A percentile compares a stretch with the other conserved stretches of the same genome.
These are phyloP conservation scores for Drosophila trapezifrons DNA, from an alignment of 1,140 invertebrate species.

Conservation along the genomic window DNA sequence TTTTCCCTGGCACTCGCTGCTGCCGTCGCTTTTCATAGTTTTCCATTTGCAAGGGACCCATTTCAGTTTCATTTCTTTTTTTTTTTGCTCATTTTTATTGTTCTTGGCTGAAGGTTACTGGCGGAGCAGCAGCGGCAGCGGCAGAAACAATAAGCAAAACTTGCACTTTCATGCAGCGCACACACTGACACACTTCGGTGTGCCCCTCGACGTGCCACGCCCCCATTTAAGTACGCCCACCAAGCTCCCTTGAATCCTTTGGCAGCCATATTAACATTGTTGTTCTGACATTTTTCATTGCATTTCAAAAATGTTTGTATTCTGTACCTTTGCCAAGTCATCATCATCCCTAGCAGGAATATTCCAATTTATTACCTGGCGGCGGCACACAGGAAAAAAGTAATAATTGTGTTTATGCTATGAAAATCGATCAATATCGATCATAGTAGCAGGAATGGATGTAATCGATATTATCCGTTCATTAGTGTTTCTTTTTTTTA, in stretches of 20 bases:
- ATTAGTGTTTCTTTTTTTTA: too few relatives aligned
- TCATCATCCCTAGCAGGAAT: constrained; percentile 36
- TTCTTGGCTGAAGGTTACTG: constrained; percentile 68
- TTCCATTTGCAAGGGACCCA: constrained; percentile 68
- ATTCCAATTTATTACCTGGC: constrained; percentile 73
- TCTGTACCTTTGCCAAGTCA: constrained; percentile 39
- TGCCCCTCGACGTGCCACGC: constrained; percentile 9
- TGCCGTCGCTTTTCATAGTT: constrained; percentile 61
- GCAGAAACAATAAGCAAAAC: constrained; percentile 65
- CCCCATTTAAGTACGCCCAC: constrained; percentile 15
- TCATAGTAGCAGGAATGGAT: not conserved
- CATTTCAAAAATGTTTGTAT: constrained; percentile 43
- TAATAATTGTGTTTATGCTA: not conserved
- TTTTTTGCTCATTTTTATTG: constrained; percentile 66
- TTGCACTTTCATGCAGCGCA: constrained; percentile 69
- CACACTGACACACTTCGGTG: constrained; percentile 35
- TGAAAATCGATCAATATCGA: too few relatives aligned
- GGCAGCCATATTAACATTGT: constrained; percentile 72
- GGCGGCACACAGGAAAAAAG: constrained; percentile 7
- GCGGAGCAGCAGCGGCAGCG: constrained; percentile 23
- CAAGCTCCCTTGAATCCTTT: constrained; percentile 35
- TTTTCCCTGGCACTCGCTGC: constrained; percentile 33
- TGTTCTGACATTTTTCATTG: constrained; percentile 68
- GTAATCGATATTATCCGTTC: too few relatives aligned
- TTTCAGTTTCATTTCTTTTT: constrained; percentile 60